Conservation (phyloP, 2,113 vertebrate species). For the Poecile atricapillus region DNA sequence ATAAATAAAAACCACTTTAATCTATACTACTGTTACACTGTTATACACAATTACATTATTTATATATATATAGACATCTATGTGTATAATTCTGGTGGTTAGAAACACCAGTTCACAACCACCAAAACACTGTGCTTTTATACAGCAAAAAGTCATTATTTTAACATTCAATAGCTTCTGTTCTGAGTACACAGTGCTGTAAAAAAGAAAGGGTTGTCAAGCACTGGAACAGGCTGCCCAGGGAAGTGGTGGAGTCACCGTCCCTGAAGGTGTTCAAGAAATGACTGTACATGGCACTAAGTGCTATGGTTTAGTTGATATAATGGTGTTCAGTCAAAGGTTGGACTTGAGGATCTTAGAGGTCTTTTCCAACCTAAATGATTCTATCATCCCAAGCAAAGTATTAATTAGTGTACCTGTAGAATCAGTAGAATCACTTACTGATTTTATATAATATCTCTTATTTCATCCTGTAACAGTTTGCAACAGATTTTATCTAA, state of each 20-base stretch:
- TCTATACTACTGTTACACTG: background rate
- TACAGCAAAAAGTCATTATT: background rate
- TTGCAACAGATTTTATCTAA: background rate
- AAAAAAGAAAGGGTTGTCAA: background rate
- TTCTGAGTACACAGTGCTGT: background rate
- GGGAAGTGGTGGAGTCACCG: background rate
- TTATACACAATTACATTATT: background rate
- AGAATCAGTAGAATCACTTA: background rate
- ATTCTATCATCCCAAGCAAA: background rate
- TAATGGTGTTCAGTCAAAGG: background rate
- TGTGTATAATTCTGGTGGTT: background rate
- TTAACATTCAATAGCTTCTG: background rate
- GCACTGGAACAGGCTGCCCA: background rate
- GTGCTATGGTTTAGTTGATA: background rate
- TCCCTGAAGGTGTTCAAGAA: background rate
- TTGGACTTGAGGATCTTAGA: background rate
- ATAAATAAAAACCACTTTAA: background rate
- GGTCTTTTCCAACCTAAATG: background rate
- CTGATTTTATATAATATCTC: background rate
- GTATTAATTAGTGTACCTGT: background rate
- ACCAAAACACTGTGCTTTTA: background rate
- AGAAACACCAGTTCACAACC: background rate
- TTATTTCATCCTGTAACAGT: background rate
- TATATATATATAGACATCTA: background rate
- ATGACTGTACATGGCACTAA: background rate